Evolutionary conservation across 1,140 invertebrate genomes (phyloP), one percentile per base, ranked within the genome.

Genomic region (Drosophila burlai): DNA sequence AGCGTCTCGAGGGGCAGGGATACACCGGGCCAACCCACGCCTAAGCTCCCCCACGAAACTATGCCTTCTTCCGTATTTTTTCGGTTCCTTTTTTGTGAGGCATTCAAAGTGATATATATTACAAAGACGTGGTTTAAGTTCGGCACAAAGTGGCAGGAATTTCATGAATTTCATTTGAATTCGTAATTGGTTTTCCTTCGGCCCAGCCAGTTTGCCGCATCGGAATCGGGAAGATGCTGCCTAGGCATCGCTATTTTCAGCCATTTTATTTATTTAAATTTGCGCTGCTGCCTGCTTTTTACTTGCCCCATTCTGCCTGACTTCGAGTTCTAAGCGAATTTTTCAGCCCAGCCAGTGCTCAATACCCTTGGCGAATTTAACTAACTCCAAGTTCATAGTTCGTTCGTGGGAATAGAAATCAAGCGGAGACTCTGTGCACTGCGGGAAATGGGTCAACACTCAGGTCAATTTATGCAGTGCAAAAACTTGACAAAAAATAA

Each of bases 81-180:
- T 58, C 18, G 31, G 18, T 59, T 58, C 49, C 26, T 50, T 50
- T 43, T 73, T 38, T n/a, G 52, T 34, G n/a, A 59, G 64, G 75
- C 67, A 62, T 57, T 69, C 46, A 72, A 72, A 72, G 76, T 79
- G 76, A 80, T 80, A 80, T 80, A 80, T 80, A 80, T 80, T 80
- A 72, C 78, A 80, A 80, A 80, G 68, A 80, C 76, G 76, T 80
- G 78, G 76, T 80, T 80, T 80, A 80, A 75, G 75, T 78, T 82
- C 62, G 66, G 80, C 74, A 67, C 74, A 82, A 81, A 81, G 68
- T 78, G 80, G 38, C 68, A 54, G 76, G 76, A 83, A 82, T 83
- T 82, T 83, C 80, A 81, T 82, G 81, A 83, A 82, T 83, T 83
- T 83, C 81, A 79, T 82, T 83, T 83, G 65, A 83, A 83, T 82